phyloP scores from a whole-genome alignment of 2,888 invertebrate genomes.

The Scaptomyza tumidula region DNA sequence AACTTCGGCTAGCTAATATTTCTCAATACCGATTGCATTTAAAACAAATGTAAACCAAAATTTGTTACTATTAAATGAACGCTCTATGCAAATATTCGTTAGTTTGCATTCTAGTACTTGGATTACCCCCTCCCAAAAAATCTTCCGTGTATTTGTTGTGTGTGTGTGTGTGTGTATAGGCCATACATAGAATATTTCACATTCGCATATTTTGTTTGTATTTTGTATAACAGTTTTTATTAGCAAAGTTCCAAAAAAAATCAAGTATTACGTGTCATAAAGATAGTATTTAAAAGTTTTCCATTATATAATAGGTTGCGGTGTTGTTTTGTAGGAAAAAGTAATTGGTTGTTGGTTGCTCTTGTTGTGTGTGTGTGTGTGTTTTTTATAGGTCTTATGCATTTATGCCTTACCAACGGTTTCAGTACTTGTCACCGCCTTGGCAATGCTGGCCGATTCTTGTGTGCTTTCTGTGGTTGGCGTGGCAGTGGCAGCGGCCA shows the following conservation, averaged over 20 bases:
- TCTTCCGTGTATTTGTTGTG: conserved; percentile 14
- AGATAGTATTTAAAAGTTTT: conserved; percentile 31
- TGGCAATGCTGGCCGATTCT: conserved; percentile 39
- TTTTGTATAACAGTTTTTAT: conserved; percentile 55
- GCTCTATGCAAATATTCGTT: conserved; percentile 22
- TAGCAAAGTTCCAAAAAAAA: conserved; percentile 55
- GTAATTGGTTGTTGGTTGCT: conserved; percentile 25
- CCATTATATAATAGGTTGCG: conserved; percentile 15
- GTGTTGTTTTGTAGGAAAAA: conserved; percentile 11
- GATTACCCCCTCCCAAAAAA: conserved; percentile 31
- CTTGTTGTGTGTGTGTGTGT: conserved; percentile 21
- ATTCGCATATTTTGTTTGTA: conserved; percentile 46
- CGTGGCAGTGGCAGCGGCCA: conserved; percentile 13
- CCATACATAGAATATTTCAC: conserved; percentile 58
- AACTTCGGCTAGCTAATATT: too few relatives aligned
- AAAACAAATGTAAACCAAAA: not conserved
- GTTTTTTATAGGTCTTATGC: conserved; percentile 17
- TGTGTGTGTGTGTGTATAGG: conserved; percentile 26
- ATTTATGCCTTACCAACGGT: conserved; percentile 71
- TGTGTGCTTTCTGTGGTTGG: not conserved
- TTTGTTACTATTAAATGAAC: conserved; percentile 24
- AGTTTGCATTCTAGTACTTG: conserved; percentile 29
- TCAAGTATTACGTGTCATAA: conserved; percentile 49
- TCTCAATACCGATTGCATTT: too few relatives aligned
- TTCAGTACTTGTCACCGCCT: conserved; percentile 57